Percentiles rank a stretch among this genome's conserved stretches.
Conservation (phyloP, 1,140 invertebrate genomes). For the Cotesia glomerata region DNA sequence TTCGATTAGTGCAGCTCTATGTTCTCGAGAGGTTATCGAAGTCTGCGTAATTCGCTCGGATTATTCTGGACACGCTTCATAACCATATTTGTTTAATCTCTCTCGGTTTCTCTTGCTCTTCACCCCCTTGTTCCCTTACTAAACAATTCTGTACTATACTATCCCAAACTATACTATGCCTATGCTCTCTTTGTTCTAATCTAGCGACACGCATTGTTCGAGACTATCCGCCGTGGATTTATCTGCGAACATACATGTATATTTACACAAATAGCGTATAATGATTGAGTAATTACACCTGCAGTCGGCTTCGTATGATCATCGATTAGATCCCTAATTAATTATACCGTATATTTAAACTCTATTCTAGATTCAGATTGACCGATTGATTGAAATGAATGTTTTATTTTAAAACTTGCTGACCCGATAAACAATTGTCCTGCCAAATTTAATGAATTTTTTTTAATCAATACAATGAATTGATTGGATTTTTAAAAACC, state of each 20-base stretch:
- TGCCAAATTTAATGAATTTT: no score
- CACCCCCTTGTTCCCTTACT: neutral
- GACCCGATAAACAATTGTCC: no score
- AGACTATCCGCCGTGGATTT: neutral
- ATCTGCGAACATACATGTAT: neutral
- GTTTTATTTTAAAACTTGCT: no score
- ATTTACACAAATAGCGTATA: neutral
- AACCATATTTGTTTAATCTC: slow-evolving; percentile 17
- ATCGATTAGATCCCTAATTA: no score
- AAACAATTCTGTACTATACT: neutral
- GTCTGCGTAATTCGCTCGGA: slow-evolving; percentile 23
- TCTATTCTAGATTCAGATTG: no score
- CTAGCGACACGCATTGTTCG: neutral
- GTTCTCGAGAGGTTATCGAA: slow-evolving; percentile 27
- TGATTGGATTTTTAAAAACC: no score
- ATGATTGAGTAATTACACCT: no score
- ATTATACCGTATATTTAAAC: no score
- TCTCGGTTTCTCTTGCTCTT: neutral
- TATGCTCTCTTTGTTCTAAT: slow-evolving; percentile 1
- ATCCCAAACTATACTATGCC: neutral
- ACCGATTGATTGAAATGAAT: no score
- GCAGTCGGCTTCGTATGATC: no score
- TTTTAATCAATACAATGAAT: no score
- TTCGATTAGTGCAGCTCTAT: slow-evolving; percentile 14
- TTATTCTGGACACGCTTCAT: slow-evolving; percentile 28